phyloP scores from a whole-genome alignment of 2,113 vertebrate species.

The Micromys minutus region DNA sequence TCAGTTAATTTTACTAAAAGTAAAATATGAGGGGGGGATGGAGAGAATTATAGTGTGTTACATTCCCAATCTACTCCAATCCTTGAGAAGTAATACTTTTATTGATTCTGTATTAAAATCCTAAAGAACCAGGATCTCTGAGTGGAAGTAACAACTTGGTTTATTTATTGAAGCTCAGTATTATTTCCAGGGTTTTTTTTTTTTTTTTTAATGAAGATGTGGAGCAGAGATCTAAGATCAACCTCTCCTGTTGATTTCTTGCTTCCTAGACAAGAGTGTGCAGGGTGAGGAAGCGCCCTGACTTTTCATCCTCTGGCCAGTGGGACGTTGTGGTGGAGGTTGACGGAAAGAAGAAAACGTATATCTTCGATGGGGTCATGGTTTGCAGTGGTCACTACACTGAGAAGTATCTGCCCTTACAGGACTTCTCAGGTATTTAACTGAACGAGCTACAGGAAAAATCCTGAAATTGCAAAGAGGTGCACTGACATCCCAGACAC shows the following conservation, averaged over 20 bases:
- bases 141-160: neutral
- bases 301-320: constrained; percentile 88
- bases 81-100: neutral
- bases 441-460: accelerated
- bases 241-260: neutral
- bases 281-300: constrained; percentile 82
- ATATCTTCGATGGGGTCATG: constrained; percentile 89
- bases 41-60: neutral
- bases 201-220: neutral
- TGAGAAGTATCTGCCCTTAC: constrained; percentile 82
- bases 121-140: neutral
- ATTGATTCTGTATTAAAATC: neutral
- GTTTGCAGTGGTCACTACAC: constrained; percentile 90
- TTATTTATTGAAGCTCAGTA: neutral
- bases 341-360: constrained; percentile 82
- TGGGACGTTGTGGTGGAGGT: constrained; percentile 88
- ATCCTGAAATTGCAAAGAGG: neutral
- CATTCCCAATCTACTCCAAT: neutral
- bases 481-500: neutral
- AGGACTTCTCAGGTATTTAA: constrained; percentile 87
- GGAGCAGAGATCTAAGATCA: neutral
- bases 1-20: neutral
- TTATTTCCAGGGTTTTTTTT: neutral
- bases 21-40: neutral
- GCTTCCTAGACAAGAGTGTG: constrained; percentile 87